Conservation (phyloP, 1,140 invertebrate species). For the Drosophila jambulina region DNA sequence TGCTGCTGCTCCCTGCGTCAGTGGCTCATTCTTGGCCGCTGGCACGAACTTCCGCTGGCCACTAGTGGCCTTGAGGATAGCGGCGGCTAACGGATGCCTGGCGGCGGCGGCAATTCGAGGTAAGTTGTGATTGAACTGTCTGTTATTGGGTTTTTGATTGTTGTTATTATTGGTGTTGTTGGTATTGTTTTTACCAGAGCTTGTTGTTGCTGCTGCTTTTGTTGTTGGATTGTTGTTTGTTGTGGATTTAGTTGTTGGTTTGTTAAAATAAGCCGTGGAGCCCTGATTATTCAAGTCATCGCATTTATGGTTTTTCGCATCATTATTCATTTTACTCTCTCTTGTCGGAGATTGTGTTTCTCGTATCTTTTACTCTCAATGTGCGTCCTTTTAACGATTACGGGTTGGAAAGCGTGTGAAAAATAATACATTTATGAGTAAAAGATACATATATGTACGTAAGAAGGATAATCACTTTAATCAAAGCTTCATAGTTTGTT, state of each 20-base stretch:
- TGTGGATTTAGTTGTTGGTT: conserved; percentile 44
- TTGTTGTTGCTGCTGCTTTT: conserved; percentile 34
- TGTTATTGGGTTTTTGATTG: conserved; percentile 48
- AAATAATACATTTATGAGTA: conserved; percentile 30
- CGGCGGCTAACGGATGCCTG: conserved; percentile 62
- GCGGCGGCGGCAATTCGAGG: conserved; percentile 58
- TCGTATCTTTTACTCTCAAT: conserved; percentile 46
- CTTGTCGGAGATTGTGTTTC: conserved; percentile 45
- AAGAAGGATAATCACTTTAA: conserved; percentile 39
- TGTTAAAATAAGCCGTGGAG: conserved; percentile 65
- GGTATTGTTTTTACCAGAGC: conserved; percentile 24
- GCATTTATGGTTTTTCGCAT: conserved; percentile 79
- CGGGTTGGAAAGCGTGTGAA: conserved; percentile 3
- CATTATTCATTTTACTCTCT: conserved; percentile 84
- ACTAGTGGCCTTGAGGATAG: conserved; percentile 56
- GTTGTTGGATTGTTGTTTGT: conserved; percentile 43
- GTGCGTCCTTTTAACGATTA: conserved; percentile 56
- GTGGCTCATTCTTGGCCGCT: conserved; percentile 66
- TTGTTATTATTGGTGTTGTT: conserved; percentile 29
- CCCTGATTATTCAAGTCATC: conserved; percentile 80
- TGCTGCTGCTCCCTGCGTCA: conserved; percentile 45
- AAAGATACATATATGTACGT: neutral
- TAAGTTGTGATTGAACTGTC: conserved; percentile 61
- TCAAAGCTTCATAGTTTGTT: conserved; percentile 56
- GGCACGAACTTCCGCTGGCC: conserved; percentile 51